Evolutionary conservation across 2,113 vertebrate genomes (phyloP).

Genomic region (Gavialis gangeticus): DNA sequence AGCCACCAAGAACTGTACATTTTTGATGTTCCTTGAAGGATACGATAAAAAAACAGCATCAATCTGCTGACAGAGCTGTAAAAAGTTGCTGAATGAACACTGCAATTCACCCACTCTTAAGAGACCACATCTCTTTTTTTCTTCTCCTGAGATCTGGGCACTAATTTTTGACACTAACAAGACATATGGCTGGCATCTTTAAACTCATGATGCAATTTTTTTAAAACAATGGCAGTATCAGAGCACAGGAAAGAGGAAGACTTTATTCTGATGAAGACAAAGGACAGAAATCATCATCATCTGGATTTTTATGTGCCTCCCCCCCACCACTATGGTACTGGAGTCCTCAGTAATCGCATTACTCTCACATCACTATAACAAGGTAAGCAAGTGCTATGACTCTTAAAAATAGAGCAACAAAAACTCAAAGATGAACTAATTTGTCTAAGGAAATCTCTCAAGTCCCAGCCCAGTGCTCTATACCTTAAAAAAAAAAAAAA

Average conservation of each 20-base stretch:
- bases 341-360: neutral
- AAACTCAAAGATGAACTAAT: neutral
- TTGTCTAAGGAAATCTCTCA: neutral
- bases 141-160: neutral
- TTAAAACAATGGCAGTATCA: neutral
- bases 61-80: neutral
- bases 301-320: neutral
- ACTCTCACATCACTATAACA: neutral
- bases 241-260: neutral
- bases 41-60: neutral
- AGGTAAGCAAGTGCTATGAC: neutral
- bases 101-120: neutral
- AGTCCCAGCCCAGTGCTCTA: neutral
- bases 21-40: neutral
- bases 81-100: neutral
- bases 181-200: fast-evolving
- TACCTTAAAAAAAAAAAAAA: neutral
- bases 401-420: neutral
- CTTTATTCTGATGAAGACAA: neutral
- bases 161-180: neutral
- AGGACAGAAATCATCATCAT: neutral
- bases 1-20: neutral
- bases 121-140: neutral
- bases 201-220: neutral
- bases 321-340: neutral